Conservation (phyloP, 2,113 vertebrate species). For the Galbula dea region DNA sequence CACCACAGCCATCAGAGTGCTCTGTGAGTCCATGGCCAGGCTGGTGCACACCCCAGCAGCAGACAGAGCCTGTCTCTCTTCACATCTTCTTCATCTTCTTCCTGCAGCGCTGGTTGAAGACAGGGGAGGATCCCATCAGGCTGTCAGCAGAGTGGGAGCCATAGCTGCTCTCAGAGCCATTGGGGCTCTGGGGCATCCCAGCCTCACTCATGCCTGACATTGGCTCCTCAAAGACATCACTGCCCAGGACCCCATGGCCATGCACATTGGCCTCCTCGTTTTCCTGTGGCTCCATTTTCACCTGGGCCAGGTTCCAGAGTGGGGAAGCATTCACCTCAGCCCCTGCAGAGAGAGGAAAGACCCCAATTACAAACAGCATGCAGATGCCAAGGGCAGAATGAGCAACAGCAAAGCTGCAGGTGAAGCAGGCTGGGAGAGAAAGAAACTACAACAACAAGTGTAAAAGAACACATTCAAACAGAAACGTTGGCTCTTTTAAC, state of each 20-base stretch:
- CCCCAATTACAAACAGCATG: background rate
- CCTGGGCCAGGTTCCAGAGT: constrained; percentile 89
- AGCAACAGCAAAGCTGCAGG: background rate
- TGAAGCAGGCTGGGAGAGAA: background rate
- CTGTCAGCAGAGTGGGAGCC: constrained; percentile 93
- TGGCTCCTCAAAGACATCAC: constrained; percentile 94
- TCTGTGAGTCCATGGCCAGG: background rate
- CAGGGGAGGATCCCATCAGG: constrained; percentile 89
- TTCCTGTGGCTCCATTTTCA: constrained; percentile 97
- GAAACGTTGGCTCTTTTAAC: too few relatives aligned
- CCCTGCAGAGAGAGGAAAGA: constrained; percentile 63
- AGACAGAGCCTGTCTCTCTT: constrained; percentile 6
- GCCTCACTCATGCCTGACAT: constrained; percentile 98
- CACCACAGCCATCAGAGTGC: background rate
- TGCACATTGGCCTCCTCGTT: constrained; percentile 85
- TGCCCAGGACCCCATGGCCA: constrained; percentile 83
- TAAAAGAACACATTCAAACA: too few relatives aligned
- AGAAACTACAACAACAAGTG: background rate
- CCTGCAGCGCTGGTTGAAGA: constrained; percentile 93
- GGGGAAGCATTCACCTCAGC: constrained; percentile 87
- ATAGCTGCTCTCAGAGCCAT: constrained; percentile 89
- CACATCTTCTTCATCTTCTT: constrained; percentile 93
- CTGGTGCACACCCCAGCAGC: background rate
- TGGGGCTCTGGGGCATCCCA: constrained; percentile 87
- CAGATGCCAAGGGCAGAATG: background rate